Base-by-base conservation (phyloP, 2,797 vertebrate genomes). In the Dendrocincla tyrannina region DNA sequence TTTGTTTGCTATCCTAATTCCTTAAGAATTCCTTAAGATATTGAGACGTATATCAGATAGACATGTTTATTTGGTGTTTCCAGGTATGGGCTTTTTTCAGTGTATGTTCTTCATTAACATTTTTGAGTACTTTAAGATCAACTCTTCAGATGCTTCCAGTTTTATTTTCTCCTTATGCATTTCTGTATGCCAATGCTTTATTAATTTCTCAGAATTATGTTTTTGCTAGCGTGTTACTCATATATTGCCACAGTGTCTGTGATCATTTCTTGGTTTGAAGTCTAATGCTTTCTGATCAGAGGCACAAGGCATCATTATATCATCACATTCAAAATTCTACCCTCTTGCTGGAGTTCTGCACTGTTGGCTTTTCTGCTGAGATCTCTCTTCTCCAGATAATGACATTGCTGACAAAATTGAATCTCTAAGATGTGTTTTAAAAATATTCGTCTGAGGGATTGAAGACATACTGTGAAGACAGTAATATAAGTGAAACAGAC, bases 41-140 rank as follows among this genome's bases (percentile, higher is more conserved):
- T 89, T 96, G 94, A 88, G 60, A 77, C 0, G 0, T 93, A 76
- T 94, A 94, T 94, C 91, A 96, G 78, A 60, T 5, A 58, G 81
- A 91, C 88, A 93, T 93, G 74, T 96, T 97, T 94, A 93, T 96
- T 95, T 94, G 89, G 88, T 94, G 91, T 91, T 95, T 92, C 84
- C 46, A 92, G 64, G 79, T 92, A 83, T 52, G 46, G 37, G 17
- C 46, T 85, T 88, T 76, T 92, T 87, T 63, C 47, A 44, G 14
- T 80, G 44, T 64, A 72, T 91, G 94, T 92, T 97, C 89, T 87
- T 94, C 79, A 75, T 95, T 95, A 89, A 78, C 0, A 0, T 68
- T 93, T 85, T 83, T 83, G 46, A 69, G 35, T 91, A 69, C 86
- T 83, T 95, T 66, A 76, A 64, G 87, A 80, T 92, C 85, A 72